These are phyloP conservation scores for Melanotaenia trifasciata DNA, from an alignment of 2,797 vertebrate genomes.

Conservation along the genomic window DNA sequence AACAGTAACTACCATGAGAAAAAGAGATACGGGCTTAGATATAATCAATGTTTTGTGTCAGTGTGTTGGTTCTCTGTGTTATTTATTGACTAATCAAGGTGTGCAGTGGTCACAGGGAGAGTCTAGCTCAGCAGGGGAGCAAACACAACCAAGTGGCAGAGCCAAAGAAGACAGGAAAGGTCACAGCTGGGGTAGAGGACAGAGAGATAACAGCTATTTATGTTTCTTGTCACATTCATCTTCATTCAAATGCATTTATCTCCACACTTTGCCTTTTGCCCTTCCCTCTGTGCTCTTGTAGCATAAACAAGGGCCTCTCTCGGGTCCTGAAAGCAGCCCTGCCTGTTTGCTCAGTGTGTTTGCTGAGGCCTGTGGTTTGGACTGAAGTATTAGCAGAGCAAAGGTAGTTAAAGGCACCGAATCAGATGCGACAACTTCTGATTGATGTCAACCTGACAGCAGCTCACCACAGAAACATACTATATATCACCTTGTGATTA, in stretches of 20 bases:
- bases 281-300: conserved; percentile 30
- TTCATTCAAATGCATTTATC: conserved; percentile 56
- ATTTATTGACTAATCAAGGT: conserved; percentile 62
- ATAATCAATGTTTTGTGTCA: conserved; percentile 58
- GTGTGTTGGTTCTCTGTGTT: conserved; percentile 39
- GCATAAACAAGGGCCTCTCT: conserved; percentile 50
- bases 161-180: conserved; percentile 34
- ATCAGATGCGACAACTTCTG: conserved; percentile 41
- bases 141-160: conserved; percentile 39
- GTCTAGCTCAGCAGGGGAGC: conserved; percentile 38
- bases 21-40: conserved; percentile 30
- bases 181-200: conserved; percentile 57
- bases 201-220: conserved; percentile 74
- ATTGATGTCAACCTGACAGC: conserved; percentile 18
- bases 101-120: conserved; percentile 44
- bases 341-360: conserved; percentile 71
- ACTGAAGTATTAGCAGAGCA: conserved; percentile 24
- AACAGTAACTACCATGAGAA: conserved; percentile 37
- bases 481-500: conserved; percentile 54
- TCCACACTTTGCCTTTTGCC: conserved; percentile 54
- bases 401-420: conserved; percentile 36
- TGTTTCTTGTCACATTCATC: conserved; percentile 70
- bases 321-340: conserved; percentile 33
- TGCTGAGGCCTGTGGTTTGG: conserved; percentile 51
- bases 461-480: conserved; percentile 40